Base-by-base conservation (phyloP, 1,140 invertebrate species). In the Drosophila sp. region DNA sequence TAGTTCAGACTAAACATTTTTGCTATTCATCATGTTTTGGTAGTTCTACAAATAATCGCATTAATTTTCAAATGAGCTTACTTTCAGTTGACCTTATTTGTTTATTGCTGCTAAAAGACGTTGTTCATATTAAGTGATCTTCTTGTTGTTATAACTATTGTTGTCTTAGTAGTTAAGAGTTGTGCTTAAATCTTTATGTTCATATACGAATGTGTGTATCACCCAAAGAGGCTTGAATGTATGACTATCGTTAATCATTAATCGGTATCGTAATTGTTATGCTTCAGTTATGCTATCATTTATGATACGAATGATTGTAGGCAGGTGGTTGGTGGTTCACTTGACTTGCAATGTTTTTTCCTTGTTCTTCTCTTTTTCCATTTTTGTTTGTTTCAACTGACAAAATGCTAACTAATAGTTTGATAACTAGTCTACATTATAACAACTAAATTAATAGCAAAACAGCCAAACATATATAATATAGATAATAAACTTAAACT, bases 231-330 rank as follows among this genome's bases (percentile, higher is more conserved):
- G 74, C 62, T 74, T 70, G 50, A 27, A 70, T 74, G 41, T 51
- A 45, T 58, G 62, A 18, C 56, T 69, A 43, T 71, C 18, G 46
- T 80, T 77, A 53, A 34, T 34, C 27, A 25, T 51, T 72, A 21
- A 75, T 72, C 41, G 72, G 50, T 75, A 80, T 63, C 61, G 46
- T 72, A 48, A 69, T 65, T 34, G n/a, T 48, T 66, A 65, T 56
- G 21, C 4, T 43, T 56, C 25, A 32, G 62, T 65, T 74, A 62
- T 71, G 65, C 54, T 73, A 72, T 67, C 53, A 67, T 40, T 63
- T 76, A 87, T 89, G 81, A 87, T 86, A 86, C 82, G 83, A 86
- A 75, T 89, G 83, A 89, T 89, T 89, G 84, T 89, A 83, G 83
- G 84, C 83, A 89, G 83, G 84, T 89, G 83, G 83, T 89, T 89